These are phyloP conservation scores for Nephrocerus scutellatus DNA, from an alignment of 2,888 invertebrate genomes.

Conservation along the genomic window DNA sequence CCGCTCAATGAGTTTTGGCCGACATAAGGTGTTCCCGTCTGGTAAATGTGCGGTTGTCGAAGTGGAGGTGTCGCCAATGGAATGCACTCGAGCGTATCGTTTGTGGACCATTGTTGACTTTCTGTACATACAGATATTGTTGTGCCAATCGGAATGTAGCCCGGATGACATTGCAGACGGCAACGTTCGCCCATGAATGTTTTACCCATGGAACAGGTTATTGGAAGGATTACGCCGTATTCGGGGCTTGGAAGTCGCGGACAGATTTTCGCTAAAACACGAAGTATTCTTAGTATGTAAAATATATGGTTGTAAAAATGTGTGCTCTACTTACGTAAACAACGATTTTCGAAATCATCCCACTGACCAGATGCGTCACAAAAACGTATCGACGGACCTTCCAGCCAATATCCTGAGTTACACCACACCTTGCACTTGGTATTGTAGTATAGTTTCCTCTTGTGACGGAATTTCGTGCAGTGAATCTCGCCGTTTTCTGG, in stretches of 20 bases:
- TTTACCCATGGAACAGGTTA: slow-evolving; percentile 49
- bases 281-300: not conserved
- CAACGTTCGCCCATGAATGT: slow-evolving; percentile 49
- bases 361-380: slow-evolving; percentile 51
- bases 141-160: slow-evolving; percentile 43
- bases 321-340: slow-evolving; percentile 49
- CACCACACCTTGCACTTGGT: slow-evolving; percentile 44
- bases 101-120: slow-evolving; percentile 41
- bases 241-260: slow-evolving; percentile 48
- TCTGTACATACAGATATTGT: slow-evolving; percentile 39
- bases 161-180: slow-evolving; percentile 48
- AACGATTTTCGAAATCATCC: slow-evolving; percentile 49
- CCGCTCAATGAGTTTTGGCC: slow-evolving; percentile 4
- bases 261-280: slow-evolving; percentile 47
- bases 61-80: slow-evolving; percentile 14
- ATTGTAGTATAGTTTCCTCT: slow-evolving; percentile 40
- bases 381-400: slow-evolving; percentile 50
- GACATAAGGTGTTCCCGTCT: not conserved
- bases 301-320: not conserved
- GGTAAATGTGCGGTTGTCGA: not conserved
- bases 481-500: slow-evolving; percentile 40
- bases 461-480: slow-evolving; percentile 44
- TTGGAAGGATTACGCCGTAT: slow-evolving; percentile 51
- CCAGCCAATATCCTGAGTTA: slow-evolving; percentile 50
- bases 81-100: slow-evolving; percentile 37